Percentiles rank a stretch among this genome's conserved stretches.
Conservation (phyloP, 2,888 invertebrate species). For the Linyphia triangularis region DNA sequence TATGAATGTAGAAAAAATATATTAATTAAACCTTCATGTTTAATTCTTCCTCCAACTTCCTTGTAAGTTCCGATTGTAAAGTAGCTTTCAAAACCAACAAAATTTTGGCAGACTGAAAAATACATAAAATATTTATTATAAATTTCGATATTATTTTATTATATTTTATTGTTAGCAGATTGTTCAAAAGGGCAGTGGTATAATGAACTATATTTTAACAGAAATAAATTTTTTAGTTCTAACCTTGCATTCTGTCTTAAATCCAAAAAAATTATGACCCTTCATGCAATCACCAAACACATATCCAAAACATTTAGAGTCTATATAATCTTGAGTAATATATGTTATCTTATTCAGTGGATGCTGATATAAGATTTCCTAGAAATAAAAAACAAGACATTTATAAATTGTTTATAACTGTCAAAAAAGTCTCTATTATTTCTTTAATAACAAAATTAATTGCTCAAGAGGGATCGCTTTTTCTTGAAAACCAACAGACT, state of each 20-base stretch:
- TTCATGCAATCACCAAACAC: constrained; percentile 51
- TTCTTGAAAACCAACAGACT: too few species aligned
- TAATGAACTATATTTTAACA: neutral
- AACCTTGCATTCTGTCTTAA: constrained; percentile 46
- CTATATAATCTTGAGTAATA: constrained; percentile 36
- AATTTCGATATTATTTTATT: too few species aligned
- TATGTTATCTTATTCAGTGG: constrained; percentile 42
- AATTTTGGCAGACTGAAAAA: constrained; percentile 40
- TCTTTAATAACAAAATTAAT: too few species aligned
- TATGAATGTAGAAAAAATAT: neutral
- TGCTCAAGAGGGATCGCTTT: too few species aligned
- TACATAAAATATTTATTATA: neutral
- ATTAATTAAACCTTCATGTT: constrained; percentile 46
- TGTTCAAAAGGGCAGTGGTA: too few species aligned
- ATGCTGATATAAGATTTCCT: constrained; percentile 49
- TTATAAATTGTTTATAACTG: too few species aligned
- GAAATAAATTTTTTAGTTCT: neutral
- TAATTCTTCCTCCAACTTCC: constrained; percentile 50
- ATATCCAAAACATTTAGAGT: constrained; percentile 52
- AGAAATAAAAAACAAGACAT: constrained; percentile 17
- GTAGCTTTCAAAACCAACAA: constrained; percentile 27
- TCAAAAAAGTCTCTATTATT: too few species aligned
- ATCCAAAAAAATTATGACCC: constrained; percentile 51
- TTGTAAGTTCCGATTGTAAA: constrained; percentile 31
- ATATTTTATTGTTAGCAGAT: neutral